phyloP scores from a whole-genome alignment of 2,113 vertebrate genomes.

The Willisornis vidua region DNA sequence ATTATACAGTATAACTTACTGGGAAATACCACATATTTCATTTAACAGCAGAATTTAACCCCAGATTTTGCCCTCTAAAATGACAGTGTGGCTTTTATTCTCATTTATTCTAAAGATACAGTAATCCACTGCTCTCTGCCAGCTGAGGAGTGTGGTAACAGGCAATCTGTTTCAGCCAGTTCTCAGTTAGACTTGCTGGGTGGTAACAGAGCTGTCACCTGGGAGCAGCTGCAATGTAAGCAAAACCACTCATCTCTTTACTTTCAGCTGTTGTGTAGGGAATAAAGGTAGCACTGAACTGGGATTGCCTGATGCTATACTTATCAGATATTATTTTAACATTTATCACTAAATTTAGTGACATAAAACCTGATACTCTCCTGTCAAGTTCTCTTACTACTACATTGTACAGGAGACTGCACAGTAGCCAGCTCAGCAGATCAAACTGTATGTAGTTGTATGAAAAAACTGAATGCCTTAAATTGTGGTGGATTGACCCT shows the following conservation, averaged over 20 bases:
- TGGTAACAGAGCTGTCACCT: background rate
- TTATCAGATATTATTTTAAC: background rate
- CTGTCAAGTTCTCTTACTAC: background rate
- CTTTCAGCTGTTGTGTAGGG: background rate
- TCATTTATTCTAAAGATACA: background rate
- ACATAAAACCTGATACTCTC: background rate
- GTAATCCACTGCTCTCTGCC: background rate
- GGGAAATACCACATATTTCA: background rate
- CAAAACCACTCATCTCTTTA: background rate
- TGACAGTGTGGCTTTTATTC: background rate
- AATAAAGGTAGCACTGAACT: background rate
- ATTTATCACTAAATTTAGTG: background rate
- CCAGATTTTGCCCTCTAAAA: background rate
- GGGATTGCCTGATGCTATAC: background rate
- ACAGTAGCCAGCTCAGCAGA: background rate
- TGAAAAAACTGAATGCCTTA: background rate
- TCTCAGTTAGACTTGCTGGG: background rate
- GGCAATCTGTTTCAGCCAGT: background rate
- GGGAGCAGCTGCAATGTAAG: background rate
- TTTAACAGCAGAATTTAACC: constrained; percentile 1
- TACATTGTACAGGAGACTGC: background rate
- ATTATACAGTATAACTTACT: background rate
- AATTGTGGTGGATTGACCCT: background rate
- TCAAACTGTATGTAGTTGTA: background rate
- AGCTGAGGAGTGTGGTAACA: background rate